Evolutionary conservation across 2,113 vertebrate genomes (phyloP).

Genomic region (Xiphorhynchus elegans): DNA sequence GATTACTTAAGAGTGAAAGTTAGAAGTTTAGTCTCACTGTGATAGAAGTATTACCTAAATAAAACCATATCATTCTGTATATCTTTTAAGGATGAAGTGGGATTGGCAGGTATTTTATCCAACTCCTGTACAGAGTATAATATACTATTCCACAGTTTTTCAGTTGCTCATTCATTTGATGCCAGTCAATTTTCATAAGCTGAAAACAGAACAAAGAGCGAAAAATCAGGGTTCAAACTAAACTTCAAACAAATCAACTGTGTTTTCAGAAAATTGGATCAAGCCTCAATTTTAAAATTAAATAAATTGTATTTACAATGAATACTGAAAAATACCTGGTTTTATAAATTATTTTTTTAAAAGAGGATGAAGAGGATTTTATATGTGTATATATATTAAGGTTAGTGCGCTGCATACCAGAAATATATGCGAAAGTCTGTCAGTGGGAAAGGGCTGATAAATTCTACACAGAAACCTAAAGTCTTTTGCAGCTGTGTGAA

Average conservation of each 20-base stretch:
- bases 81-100: background rate
- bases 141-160: background rate
- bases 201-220: background rate
- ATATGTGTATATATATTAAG: background rate
- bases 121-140: background rate
- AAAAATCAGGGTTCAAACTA: background rate
- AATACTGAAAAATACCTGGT: background rate
- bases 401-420: background rate
- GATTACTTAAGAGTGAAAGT: background rate
- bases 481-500: background rate
- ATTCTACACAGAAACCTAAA: background rate
- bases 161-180: background rate
- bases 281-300: background rate
- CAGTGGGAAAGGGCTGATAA: background rate
- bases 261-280: background rate
- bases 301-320: background rate
- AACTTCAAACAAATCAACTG: background rate
- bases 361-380: background rate
- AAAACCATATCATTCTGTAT: background rate
- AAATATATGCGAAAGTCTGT: background rate
- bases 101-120: background rate
- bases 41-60: background rate
- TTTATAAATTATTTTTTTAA: background rate
- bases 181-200: background rate
- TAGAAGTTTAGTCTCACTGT: background rate